A percentile compares a stretch with the other conserved stretches of the same genome.
Conservation (phyloP, 2,888 invertebrate species). For the Resseliella maxima region DNA sequence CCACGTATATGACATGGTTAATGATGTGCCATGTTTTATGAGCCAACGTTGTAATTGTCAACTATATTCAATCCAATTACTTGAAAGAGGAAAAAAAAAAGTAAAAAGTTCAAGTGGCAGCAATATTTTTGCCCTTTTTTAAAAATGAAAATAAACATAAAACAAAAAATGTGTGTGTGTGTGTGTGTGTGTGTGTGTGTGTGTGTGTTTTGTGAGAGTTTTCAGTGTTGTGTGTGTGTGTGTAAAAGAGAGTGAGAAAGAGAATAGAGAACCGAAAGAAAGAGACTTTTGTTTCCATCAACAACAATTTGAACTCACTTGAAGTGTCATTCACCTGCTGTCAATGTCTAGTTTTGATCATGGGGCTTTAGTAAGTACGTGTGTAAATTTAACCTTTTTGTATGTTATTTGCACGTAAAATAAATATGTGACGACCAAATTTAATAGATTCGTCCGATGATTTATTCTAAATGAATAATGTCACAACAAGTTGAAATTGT, state of each 20-base stretch:
- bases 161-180: too few species aligned
- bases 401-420: background rate
- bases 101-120: constrained; percentile 28
- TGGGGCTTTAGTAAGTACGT: background rate
- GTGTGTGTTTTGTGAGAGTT: background rate
- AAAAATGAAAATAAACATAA: too few species aligned
- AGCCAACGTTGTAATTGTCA: constrained; percentile 10
- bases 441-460: background rate
- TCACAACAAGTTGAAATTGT: too few species aligned
- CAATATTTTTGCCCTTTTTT: too few species aligned
- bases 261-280: background rate
- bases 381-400: background rate
- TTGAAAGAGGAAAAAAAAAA: background rate
- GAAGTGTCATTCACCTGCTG: constrained; percentile 43
- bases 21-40: constrained; percentile 13
- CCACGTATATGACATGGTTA: constrained; percentile 39
- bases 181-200: background rate
- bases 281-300: background rate
- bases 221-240: background rate
- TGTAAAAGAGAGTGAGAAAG: background rate
- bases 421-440: background rate
- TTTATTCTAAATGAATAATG: background rate
- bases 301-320: constrained; percentile 2
- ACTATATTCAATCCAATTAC: constrained; percentile 30
- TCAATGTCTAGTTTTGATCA: constrained; percentile 42